Base-by-base conservation (phyloP, 2,888 invertebrate species). In the Chromoteleia sp. region DNA sequence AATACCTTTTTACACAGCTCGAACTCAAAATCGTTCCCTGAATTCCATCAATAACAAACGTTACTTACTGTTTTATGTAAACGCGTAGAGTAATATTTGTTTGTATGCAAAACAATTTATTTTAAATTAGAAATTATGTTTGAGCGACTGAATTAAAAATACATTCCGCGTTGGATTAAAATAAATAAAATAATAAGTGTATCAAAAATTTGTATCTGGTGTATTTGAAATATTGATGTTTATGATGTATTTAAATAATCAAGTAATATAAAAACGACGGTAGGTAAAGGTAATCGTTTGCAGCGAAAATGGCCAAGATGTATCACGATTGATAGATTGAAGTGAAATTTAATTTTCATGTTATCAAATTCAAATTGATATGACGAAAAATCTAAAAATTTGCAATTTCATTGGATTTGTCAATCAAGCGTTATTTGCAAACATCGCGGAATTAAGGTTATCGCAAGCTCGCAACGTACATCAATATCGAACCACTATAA, bases 371-470 rank as follows among this genome's bases (percentile, higher is more conserved):
- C 78, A 78, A 78, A 82, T 76, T 65, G 81, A 79, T 75, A 79
- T 48, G 82, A 78, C 75, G 82, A 68, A 78, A 74, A 58, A 79
- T 75, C 33, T 74, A 61, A 75, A 82, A 79, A 79, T 82, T 75
- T 75, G 78, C 82, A 79, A 79, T 79, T 79, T 75, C 82, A 82
- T 82, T 82, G 75, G 68, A 82, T 82, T 74, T 75, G 74, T 59
- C 70, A 79, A 75, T 82, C 75, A 75, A 82, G 54, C 43, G 65
- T 75, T 25, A 74, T 70, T 65, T 63, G 80, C 80, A 68, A 80
- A 80, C 63, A 70, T 74, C 74, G 63, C 12, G 36, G 41, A 68
- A 80, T 73, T 68, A 80, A 70, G 63, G 56, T 74, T 74, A 63
- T 73, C 73, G 59, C 73, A n/a, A 15, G 43, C 15, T 29, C 25